A percentile compares a stretch with the other conserved stretches of the same genome.
These are phyloP conservation scores for Altica lythri DNA, from an alignment of 2,888 invertebrate species.

Conservation along the genomic window DNA sequence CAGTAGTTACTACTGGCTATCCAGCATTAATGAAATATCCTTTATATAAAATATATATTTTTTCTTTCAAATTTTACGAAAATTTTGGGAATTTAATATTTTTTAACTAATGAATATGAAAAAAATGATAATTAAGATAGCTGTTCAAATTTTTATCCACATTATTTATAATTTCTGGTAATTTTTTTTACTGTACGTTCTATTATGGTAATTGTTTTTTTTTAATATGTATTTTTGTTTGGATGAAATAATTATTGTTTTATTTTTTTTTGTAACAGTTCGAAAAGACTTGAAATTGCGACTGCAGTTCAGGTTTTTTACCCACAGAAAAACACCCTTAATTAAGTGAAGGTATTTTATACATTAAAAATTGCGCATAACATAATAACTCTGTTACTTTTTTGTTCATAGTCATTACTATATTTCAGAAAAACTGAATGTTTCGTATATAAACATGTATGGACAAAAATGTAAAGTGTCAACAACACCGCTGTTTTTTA, in stretches of 20 bases:
- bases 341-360: conserved; percentile 70
- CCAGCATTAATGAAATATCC: too few relatives aligned
- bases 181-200: neutral
- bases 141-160: too few relatives aligned
- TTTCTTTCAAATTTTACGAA: too few relatives aligned
- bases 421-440: too few relatives aligned
- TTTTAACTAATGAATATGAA: too few relatives aligned
- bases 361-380: conserved; percentile 19
- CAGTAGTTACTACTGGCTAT: too few relatives aligned
- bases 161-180: too few relatives aligned
- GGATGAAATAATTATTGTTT: conserved; percentile 14
- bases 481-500: conserved; percentile 5
- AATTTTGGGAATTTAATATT: too few relatives aligned
- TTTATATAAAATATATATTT: too few relatives aligned
- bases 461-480: neutral
- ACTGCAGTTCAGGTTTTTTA: conserved; percentile 95
- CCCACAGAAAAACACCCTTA: conserved; percentile 86
- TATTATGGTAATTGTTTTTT: too few relatives aligned
- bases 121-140: too few relatives aligned
- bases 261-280: conserved; percentile 69
- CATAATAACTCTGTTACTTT: too few relatives aligned
- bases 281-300: conserved; percentile 95
- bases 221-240: neutral
- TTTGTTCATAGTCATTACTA: neutral
- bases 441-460: neutral